A percentile compares a stretch with the other conserved stretches of the same genome.
These are phyloP conservation scores for Clarias batrachus DNA, from an alignment of 2,113 vertebrate species.

Conservation along the genomic window DNA sequence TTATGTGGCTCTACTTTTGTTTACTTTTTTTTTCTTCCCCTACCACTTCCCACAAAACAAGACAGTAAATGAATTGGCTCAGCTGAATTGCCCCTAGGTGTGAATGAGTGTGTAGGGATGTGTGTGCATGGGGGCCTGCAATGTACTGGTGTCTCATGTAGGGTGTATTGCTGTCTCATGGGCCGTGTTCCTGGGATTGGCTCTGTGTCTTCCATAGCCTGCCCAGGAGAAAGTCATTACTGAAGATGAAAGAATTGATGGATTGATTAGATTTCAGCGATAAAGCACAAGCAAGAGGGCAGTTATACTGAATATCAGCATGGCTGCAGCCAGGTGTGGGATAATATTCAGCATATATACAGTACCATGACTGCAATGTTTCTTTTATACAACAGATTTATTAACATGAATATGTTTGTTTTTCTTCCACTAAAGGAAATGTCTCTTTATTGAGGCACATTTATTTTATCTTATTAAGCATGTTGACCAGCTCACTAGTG, in stretches of 20 bases:
- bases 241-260: neutral
- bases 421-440: neutral
- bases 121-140: neutral
- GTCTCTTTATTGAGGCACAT: neutral
- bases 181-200: neutral
- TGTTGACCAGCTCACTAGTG: neutral
- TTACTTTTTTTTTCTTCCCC: neutral
- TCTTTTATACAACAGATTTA: neutral
- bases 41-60: neutral
- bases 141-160: neutral
- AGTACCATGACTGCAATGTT: neutral
- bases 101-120: neutral
- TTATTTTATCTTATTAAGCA: neutral
- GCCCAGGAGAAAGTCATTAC: neutral
- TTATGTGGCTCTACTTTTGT: neutral
- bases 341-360: neutral
- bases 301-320: neutral
- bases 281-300: too few species aligned
- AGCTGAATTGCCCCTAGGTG: neutral
- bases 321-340: neutral
- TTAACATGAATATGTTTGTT: neutral
- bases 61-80: neutral
- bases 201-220: neutral
- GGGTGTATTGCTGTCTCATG: neutral
- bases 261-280: neutral